Evolutionary conservation across 2,888 invertebrate species (phyloP).

Genomic region (Mellilla xanthometata): DNA sequence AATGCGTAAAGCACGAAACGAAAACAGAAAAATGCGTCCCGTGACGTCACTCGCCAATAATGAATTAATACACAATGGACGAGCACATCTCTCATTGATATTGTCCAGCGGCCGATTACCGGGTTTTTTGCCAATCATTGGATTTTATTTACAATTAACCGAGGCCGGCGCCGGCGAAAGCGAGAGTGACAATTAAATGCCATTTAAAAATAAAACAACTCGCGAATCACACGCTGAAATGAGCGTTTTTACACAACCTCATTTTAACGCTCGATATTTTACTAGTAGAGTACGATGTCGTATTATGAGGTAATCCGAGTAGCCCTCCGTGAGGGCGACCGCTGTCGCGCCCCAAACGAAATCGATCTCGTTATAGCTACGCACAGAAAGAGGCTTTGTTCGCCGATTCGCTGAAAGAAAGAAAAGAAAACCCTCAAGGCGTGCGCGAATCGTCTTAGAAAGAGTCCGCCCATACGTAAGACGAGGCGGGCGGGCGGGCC

Average conservation of each 20-base stretch:
- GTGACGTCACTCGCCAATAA: slow-evolving; percentile 40
- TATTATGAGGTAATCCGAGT: no score
- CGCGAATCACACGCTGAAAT: slow-evolving; percentile 61
- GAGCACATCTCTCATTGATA: slow-evolving; percentile 70
- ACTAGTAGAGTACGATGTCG: no score
- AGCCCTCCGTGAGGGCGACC: no score
- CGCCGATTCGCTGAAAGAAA: slow-evolving; percentile 26
- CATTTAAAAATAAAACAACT: slow-evolving; percentile 81
- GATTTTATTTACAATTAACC: slow-evolving; percentile 82
- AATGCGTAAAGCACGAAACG: not conserved
- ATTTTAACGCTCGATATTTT: slow-evolving; percentile 22
- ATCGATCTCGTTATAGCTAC: slow-evolving; percentile 3
- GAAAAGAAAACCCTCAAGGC: slow-evolving; percentile 49
- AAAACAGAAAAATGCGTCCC: slow-evolving; percentile 18
- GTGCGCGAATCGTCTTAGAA: slow-evolving; percentile 58
- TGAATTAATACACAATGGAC: slow-evolving; percentile 46
- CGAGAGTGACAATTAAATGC: slow-evolving; percentile 79
- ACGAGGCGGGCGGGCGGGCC: slow-evolving; percentile 60
- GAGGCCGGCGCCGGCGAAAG: slow-evolving; percentile 66
- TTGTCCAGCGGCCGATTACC: slow-evolving; percentile 69
- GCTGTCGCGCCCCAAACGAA: not conserved
- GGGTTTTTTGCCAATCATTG: slow-evolving; percentile 80
- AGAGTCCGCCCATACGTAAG: slow-evolving; percentile 71
- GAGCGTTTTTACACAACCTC: slow-evolving; percentile 37
- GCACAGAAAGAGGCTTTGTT: slow-evolving; percentile 1